Percentiles rank a stretch among this genome's conserved stretches.
Conservation (phyloP, 2,113 vertebrate species). For the Tinamus guttatus region DNA sequence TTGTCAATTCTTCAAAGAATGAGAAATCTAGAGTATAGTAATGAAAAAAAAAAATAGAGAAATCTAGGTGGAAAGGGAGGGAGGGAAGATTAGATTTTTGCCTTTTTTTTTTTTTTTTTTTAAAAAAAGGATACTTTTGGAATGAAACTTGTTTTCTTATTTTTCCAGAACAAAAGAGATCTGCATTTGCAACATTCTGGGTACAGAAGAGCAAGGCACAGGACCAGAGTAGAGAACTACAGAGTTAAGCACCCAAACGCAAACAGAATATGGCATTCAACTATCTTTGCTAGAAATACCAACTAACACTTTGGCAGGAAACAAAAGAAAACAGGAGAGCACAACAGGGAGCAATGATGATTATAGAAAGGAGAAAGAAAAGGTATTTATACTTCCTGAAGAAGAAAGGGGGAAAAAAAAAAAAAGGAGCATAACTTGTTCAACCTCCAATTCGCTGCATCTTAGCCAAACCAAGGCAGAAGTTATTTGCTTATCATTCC, state of each 20-base stretch:
- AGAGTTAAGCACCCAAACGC: background rate
- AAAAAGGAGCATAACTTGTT: background rate
- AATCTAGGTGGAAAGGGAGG: background rate
- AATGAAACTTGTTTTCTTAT: background rate
- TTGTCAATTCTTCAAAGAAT: background rate
- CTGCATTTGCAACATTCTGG: background rate
- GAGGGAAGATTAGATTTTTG: background rate
- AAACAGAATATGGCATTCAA: background rate
- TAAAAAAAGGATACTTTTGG: background rate
- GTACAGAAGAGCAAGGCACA: rapidly evolving
- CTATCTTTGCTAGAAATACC: background rate
- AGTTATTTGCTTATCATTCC: background rate
- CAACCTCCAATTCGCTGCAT: background rate
- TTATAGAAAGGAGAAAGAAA: background rate
- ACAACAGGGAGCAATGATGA: background rate
- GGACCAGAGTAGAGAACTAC: background rate
- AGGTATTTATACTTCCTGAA: background rate
- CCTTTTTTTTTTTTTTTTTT: background rate
- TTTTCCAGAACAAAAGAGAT: background rate
- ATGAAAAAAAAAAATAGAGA: background rate
- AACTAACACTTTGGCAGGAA: background rate
- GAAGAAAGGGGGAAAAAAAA: no score
- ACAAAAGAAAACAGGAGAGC: background rate
- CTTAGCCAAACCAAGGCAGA: background rate
- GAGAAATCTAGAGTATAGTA: background rate